A percentile compares a stretch with the other conserved stretches of the same genome.
phyloP scores from a whole-genome alignment of 2,888 invertebrate species.

The Harpalus rubripes region DNA sequence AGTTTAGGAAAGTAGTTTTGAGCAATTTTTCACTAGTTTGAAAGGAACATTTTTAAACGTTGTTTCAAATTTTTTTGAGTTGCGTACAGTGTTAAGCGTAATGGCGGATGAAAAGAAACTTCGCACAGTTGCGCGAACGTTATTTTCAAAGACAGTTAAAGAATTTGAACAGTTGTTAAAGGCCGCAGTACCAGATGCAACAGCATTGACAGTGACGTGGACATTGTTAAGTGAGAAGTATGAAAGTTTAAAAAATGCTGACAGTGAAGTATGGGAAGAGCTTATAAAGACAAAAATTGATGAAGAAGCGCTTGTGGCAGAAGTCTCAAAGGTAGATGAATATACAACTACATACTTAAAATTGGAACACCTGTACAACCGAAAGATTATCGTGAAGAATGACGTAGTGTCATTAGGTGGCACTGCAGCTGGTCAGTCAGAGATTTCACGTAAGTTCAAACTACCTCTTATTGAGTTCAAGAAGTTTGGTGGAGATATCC shows the following conservation, averaged over 20 bases:
- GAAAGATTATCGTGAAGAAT: too few species aligned
- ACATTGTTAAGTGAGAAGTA: neutral
- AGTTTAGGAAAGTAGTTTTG: neutral
- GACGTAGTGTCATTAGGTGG: too few species aligned
- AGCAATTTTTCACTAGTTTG: too few species aligned
- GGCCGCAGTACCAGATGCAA: neutral
- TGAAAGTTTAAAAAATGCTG: neutral
- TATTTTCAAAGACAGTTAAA: neutral
- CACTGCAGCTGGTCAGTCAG: too few species aligned
- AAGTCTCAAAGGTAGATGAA: too few species aligned
- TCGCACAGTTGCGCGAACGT: neutral
- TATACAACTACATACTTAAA: too few species aligned
- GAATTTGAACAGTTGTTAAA: neutral
- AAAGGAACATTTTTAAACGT: too few species aligned
- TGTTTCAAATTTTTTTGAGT: too few species aligned
- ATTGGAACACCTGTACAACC: too few species aligned
- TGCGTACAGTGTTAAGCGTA: neutral
- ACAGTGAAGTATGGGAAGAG: neutral
- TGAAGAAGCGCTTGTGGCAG: too few species aligned
- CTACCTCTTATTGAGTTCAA: slow-evolving; percentile 69
- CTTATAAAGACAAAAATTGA: neutral
- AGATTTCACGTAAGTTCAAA: neutral
- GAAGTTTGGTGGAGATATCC: slow-evolving; percentile 69
- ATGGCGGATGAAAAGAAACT: slow-evolving; percentile 8
- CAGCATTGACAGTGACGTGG: neutral